phyloP scores from a whole-genome alignment of 1,140 invertebrate species.

The Brachionus plicatilis region DNA sequence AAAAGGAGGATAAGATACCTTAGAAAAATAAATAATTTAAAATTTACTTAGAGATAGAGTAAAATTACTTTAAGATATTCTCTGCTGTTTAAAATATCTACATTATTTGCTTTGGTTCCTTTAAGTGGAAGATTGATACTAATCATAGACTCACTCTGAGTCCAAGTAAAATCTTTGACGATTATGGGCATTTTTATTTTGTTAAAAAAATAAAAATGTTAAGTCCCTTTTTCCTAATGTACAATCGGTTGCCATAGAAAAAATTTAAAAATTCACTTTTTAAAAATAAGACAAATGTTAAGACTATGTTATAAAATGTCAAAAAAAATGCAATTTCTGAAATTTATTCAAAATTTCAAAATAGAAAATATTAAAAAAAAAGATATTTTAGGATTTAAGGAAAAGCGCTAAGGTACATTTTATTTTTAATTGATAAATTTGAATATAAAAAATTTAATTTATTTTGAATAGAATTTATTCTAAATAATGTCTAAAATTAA shows the following conservation, averaged over 20 bases:
- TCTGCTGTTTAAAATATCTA: not conserved
- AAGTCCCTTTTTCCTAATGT: not conserved
- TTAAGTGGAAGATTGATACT: slow-evolving; percentile 20
- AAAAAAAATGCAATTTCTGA: slow-evolving; percentile 11
- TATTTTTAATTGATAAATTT: not conserved
- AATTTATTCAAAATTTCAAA: not conserved
- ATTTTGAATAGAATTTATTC: not conserved
- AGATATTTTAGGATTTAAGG: not conserved
- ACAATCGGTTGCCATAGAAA: not conserved
- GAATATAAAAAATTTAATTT: not conserved
- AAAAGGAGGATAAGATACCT: slow-evolving; percentile 39
- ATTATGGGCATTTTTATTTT: slow-evolving; percentile 20
- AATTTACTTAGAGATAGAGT: not conserved
- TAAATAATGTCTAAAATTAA: slow-evolving; percentile 12
- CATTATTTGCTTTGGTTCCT: slow-evolving; percentile 33
- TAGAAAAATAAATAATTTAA: not conserved
- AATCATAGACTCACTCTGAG: slow-evolving; percentile 6
- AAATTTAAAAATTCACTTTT: not conserved
- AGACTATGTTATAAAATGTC: not conserved
- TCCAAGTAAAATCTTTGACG: slow-evolving; percentile 34
- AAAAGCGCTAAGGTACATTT: not conserved
- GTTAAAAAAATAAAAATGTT: not conserved
- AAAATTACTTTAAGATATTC: slow-evolving; percentile 27
- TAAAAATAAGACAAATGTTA: not conserved
- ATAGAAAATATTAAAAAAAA: not conserved